Evolutionary conservation across 2,888 invertebrate genomes (phyloP), one percentile per base, ranked within the genome.

Genomic region (Yponomeuta sedellus): DNA sequence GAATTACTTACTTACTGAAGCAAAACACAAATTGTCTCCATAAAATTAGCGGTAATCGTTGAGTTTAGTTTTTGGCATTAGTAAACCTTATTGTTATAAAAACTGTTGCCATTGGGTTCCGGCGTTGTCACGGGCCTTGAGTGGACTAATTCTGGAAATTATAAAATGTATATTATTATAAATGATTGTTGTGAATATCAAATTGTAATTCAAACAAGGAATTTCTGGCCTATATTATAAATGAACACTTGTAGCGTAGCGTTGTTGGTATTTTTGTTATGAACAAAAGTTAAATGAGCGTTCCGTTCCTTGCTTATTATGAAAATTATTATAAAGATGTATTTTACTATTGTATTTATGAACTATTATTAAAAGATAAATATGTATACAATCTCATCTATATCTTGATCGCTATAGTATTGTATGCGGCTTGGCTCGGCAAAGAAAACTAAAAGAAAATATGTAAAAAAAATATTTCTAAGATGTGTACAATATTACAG

Each of bases 401-500:
- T 82, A 75, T 79, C 80, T 82, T 83, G 83, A 80, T 78, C 76
- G 81, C 86, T 87, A 83, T 88, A 86, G 85, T 88, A 86, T 88
- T 88, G 89, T 88, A 86, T 86, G 84, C 88, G 87, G 84, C 86
- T 88, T 85, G 88, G 86, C 81, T 76, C 80, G 72, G 82, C 80
- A 78, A 86, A 83, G 86, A 85, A 75, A 86, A 80, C 85, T 86
- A 85, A 73, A 77, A 77, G 78, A 77, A 81, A 82, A 72, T 77
- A 83, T 82, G 83, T 85, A 86, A 81, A 81, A 76, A 75, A 72
- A 71, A 74, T 73, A 76, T 73, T 75, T 78, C 86, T 84, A 84
- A 86, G 87, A 77, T 82, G 86, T 88, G 86, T 88, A 89, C 89
- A 88, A 88, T 88, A 87, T 87, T 88, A 85, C 83, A 86, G 86